Percentiles rank a stretch among this genome's conserved stretches.
These are phyloP conservation scores for Blastobasis lacticolella DNA, from an alignment of 2,888 invertebrate species.

Conservation along the genomic window DNA sequence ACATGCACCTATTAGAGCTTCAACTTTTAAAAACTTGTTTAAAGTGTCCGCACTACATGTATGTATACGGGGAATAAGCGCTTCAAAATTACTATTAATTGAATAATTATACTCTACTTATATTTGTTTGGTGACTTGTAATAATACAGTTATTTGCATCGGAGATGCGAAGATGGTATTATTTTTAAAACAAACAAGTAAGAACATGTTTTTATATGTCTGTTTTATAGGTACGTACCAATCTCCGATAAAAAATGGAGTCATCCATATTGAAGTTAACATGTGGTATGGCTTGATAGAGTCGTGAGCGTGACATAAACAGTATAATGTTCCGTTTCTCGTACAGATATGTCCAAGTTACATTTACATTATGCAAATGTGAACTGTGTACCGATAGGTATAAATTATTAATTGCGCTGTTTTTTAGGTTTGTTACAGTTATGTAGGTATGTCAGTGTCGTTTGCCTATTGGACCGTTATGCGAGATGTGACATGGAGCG, in stretches of 20 bases:
- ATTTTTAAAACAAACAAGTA: not conserved
- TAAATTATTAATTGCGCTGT: conserved; percentile 19
- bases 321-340: conserved; percentile 1
- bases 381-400: conserved; percentile 13
- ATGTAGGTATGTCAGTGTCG: conserved; percentile 20
- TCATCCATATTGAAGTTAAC: not conserved
- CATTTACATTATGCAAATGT: conserved; percentile 23
- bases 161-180: not conserved
- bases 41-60: conserved; percentile 33
- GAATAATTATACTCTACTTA: conserved; percentile 26
- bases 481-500: not conserved
- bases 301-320: not conserved
- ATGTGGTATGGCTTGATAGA: too few relatives aligned
- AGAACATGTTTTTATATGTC: not conserved
- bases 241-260: not conserved
- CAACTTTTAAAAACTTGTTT: conserved; percentile 34
- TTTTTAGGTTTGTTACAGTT: conserved; percentile 24
- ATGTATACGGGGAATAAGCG: conserved; percentile 33
- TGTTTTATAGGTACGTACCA: not conserved
- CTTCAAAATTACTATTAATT: conserved; percentile 29
- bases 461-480: conserved; percentile 17
- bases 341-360: not conserved
- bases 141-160: not conserved
- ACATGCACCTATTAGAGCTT: conserved; percentile 39
- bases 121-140: conserved; percentile 3